Percentiles rank a stretch among this genome's conserved stretches.
Evolutionary conservation across 2,113 vertebrate species (phyloP).

Genomic region (Callocephalon fimbriatum): DNA sequence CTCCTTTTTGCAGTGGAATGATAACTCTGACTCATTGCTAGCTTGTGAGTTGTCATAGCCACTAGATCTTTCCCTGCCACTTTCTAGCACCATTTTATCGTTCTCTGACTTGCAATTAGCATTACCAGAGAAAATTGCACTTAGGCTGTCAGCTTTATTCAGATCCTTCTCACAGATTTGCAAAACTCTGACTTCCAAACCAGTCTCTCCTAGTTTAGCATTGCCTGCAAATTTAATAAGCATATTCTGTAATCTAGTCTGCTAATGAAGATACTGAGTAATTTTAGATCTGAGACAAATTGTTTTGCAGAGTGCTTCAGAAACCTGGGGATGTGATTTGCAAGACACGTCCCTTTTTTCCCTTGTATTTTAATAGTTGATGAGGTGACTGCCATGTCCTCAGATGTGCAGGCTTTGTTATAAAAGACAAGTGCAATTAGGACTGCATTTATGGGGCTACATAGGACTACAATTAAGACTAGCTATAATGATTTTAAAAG

Average conservation of each 20-base stretch:
- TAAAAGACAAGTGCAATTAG: neutral
- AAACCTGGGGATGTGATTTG: neutral
- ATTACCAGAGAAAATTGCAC: neutral
- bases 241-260: neutral
- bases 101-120: neutral
- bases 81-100: neutral
- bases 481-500: neutral
- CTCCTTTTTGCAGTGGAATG: neutral
- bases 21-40: constrained; percentile 27
- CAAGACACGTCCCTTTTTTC: neutral
- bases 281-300: neutral
- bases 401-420: neutral
- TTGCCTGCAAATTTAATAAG: neutral
- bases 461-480: neutral
- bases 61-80: constrained; percentile 3
- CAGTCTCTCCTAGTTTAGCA: neutral
- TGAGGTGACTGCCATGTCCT: neutral
- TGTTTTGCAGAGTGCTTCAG: neutral
- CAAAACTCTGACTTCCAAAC: neutral
- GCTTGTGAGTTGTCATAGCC: constrained; percentile 34
- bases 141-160: neutral
- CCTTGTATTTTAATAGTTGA: neutral
- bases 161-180: rapidly evolving
- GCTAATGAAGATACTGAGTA: neutral
- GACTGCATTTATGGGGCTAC: neutral